A percentile compares a stretch with the other conserved stretches of the same genome.
Evolutionary conservation across 1,140 invertebrate species (phyloP).

Genomic region (Prorops nasuta): DNA sequence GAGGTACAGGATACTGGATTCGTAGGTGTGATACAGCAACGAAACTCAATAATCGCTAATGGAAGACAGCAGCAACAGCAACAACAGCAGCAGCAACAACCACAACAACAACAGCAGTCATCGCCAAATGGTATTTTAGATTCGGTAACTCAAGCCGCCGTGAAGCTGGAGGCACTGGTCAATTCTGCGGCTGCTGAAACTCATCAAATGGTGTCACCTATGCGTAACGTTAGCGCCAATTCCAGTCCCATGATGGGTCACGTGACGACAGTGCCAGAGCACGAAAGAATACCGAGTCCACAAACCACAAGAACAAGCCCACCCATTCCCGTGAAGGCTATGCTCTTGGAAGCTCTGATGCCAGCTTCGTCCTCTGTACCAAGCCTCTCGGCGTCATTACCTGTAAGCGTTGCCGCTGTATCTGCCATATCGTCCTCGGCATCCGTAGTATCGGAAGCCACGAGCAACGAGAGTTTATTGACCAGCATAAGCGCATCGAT

Average conservation of each 20-base stretch:
- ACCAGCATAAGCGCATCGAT: slow-evolving; percentile 48
- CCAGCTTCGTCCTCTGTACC: slow-evolving; percentile 30
- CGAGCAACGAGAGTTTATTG: slow-evolving; percentile 56
- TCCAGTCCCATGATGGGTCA: slow-evolving; percentile 41
- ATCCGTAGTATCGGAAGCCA: slow-evolving; percentile 39
- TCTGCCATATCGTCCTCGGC: slow-evolving; percentile 23
- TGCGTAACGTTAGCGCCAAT: slow-evolving; percentile 39
- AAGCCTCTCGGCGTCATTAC: not conserved
- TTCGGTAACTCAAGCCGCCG: slow-evolving; percentile 42
- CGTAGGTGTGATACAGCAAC: slow-evolving; percentile 51
- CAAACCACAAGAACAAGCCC: slow-evolving; percentile 47
- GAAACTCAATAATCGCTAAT: slow-evolving; percentile 54
- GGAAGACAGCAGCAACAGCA: slow-evolving; percentile 42
- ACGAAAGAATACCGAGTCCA: slow-evolving; percentile 33
- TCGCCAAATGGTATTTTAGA: slow-evolving; percentile 49
- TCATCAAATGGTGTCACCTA: slow-evolving; percentile 44
- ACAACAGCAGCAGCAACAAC: slow-evolving; percentile 53
- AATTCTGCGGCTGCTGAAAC: slow-evolving; percentile 62
- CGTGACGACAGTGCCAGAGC: slow-evolving; percentile 33
- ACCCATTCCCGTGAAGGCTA: slow-evolving; percentile 51
- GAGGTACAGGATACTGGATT: slow-evolving; percentile 44
- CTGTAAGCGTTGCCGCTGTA: slow-evolving; percentile 3
- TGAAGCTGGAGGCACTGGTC: slow-evolving; percentile 64
- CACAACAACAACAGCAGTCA: slow-evolving; percentile 46
- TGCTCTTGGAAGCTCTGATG: slow-evolving; percentile 58